Conservation (phyloP, 2,888 invertebrate genomes). For the Leptothorax acervorum region DNA sequence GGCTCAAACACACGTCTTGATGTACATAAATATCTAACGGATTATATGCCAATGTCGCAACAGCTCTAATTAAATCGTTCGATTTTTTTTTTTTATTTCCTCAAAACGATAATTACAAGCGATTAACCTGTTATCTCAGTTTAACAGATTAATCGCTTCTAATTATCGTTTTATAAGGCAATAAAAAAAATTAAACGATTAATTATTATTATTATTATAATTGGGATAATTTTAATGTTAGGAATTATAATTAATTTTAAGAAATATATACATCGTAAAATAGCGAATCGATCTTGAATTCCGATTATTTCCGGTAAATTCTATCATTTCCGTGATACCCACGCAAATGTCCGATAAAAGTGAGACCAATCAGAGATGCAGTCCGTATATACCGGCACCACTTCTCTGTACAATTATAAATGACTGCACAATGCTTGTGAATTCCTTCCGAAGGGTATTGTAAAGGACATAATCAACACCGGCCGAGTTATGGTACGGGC, state of each 20-base stretch:
- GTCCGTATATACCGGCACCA: not conserved
- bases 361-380: not conserved
- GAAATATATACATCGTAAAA: not conserved
- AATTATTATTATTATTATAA: not conserved
- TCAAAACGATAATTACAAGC: not conserved
- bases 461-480: conserved; percentile 61
- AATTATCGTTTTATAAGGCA: no score
- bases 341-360: not conserved
- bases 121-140: no score
- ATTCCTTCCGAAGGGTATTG: conserved; percentile 40
- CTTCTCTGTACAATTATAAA: conserved; percentile 28
- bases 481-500: conserved; percentile 66
- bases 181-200: no score
- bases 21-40: not conserved
- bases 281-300: not conserved
- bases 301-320: not conserved
- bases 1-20: not conserved
- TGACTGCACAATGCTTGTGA: conserved; percentile 11
- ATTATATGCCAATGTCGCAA: not conserved
- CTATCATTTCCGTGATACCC: not conserved
- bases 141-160: no score
- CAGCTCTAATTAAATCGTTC: not conserved
- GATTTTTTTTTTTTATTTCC: not conserved
- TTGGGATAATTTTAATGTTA: not conserved
- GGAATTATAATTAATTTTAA: no score